Conservation (phyloP, 2,797 vertebrate species). For the Trematomus bernacchii region DNA sequence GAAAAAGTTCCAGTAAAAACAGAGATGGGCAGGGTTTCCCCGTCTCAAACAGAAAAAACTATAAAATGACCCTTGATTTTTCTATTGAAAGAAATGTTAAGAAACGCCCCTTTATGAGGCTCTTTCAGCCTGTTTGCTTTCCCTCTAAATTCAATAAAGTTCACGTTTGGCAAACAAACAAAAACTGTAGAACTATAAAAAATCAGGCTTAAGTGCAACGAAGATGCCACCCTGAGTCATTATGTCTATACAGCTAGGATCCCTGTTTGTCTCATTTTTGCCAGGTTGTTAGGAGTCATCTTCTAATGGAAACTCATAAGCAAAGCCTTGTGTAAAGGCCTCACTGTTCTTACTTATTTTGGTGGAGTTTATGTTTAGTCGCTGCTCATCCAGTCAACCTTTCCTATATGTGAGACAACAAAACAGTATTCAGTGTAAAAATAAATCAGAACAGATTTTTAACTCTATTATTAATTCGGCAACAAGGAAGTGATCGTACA, state of each 20-base stretch:
- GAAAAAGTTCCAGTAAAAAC: conserved; percentile 59
- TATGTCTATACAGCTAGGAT: conserved; percentile 29
- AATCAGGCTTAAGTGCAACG: conserved; percentile 6
- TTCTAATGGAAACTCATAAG: conserved; percentile 14
- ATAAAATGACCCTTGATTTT: conserved; percentile 32
- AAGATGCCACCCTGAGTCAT: conserved; percentile 39
- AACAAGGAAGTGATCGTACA: too few relatives aligned
- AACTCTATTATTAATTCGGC: too few relatives aligned
- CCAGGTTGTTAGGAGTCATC: conserved; percentile 24
- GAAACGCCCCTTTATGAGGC: conserved; percentile 48
- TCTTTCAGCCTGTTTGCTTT: conserved; percentile 58
- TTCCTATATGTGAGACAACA: background rate
- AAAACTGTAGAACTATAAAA: conserved; percentile 52
- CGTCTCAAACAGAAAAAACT: conserved; percentile 45
- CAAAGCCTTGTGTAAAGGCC: conserved; percentile 1
- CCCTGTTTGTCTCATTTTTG: conserved; percentile 29
- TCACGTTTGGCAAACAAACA: conserved; percentile 50
- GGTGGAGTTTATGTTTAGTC: background rate
- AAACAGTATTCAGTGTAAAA: background rate
- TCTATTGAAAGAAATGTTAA: conserved; percentile 56
- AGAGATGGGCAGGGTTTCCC: conserved; percentile 58
- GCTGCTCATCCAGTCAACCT: background rate
- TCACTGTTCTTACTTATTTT: background rate
- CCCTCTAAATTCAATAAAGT: conserved; percentile 48
- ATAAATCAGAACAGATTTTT: background rate